These are phyloP conservation scores for Cryptotis parvus DNA, from an alignment of 2,113 vertebrate genomes.

Conservation along the genomic window DNA sequence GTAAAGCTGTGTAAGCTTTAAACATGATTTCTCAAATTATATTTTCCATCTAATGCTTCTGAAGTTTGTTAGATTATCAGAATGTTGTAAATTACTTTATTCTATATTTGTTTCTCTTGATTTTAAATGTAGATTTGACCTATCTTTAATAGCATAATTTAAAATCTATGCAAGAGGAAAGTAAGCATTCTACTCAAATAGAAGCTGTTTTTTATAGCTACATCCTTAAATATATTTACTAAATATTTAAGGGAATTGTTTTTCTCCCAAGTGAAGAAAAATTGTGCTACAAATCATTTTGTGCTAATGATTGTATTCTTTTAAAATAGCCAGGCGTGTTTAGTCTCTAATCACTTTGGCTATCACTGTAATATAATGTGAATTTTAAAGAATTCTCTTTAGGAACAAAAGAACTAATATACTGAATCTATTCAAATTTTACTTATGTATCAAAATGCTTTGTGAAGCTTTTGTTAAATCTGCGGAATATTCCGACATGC, in stretches of 20 bases:
- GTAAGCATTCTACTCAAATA: not conserved
- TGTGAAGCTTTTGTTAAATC: constrained; percentile 52
- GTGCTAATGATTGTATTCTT: constrained; percentile 57
- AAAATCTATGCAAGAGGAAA: constrained; percentile 29
- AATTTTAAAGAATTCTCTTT: constrained; percentile 68
- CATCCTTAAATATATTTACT: constrained; percentile 74
- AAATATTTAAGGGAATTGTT: constrained; percentile 65
- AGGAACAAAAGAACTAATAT: constrained; percentile 44
- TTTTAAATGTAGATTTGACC: constrained; percentile 53
- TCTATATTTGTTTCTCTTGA: not conserved
- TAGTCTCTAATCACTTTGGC: constrained; percentile 21
- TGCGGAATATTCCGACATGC: constrained; percentile 1
- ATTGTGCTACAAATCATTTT: constrained; percentile 67
- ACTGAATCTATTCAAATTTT: constrained; percentile 51
- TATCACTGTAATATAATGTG: constrained; percentile 53
- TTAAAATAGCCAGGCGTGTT: constrained; percentile 63
- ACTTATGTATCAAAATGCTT: constrained; percentile 31
- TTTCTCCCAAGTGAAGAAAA: constrained; percentile 77
- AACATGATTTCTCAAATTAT: constrained; percentile 72
- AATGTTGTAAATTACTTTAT: constrained; percentile 55
- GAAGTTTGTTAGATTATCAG: constrained; percentile 53
- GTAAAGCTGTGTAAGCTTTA: constrained; percentile 49
- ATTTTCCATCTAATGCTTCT: constrained; percentile 65
- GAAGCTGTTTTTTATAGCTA: not conserved
- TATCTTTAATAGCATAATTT: constrained; percentile 57